Percentiles rank a stretch among this genome's conserved stretches.
Evolutionary conservation across 1,140 invertebrate genomes (phyloP).

Genomic region (Aphaenogaster rudis): DNA sequence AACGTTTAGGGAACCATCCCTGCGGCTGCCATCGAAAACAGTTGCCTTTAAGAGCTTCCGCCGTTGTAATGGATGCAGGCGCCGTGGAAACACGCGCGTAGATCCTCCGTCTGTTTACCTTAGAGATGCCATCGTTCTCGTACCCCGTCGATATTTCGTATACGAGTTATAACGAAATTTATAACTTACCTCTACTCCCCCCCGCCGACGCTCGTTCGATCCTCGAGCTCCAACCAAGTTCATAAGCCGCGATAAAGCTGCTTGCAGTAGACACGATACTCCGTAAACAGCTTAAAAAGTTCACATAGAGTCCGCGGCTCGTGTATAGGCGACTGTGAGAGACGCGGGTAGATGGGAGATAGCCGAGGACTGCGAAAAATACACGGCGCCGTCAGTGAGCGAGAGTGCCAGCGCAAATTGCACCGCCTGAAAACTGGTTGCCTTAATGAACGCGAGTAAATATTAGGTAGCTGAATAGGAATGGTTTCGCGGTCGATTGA

Average conservation of each 20-base stretch:
- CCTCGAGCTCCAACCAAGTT: slow-evolving; percentile 59
- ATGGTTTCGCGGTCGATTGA: slow-evolving; percentile 19
- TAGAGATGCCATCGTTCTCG: slow-evolving; percentile 6
- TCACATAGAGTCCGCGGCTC: slow-evolving; percentile 25
- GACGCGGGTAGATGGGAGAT: slow-evolving; percentile 29
- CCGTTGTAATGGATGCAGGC: slow-evolving; percentile 44
- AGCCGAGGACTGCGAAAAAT: slow-evolving; percentile 27
- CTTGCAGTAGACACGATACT: slow-evolving; percentile 55
- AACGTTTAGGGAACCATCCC: slow-evolving; percentile 8
- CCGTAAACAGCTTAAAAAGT: slow-evolving; percentile 68
- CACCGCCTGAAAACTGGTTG: slow-evolving; percentile 31
- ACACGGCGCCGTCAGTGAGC: background rate
- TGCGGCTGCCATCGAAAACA: slow-evolving; percentile 4
- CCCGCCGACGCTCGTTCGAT: background rate
- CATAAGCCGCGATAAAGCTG: slow-evolving; percentile 62
- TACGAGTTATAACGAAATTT: slow-evolving; percentile 63
- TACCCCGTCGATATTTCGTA: slow-evolving; percentile 39
- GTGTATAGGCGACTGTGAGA: slow-evolving; percentile 2
- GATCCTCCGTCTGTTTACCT: slow-evolving; percentile 46
- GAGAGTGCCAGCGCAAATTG: slow-evolving; percentile 5
- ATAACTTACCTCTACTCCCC: slow-evolving; percentile 37
- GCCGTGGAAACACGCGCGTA: background rate
- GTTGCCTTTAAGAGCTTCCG: slow-evolving; percentile 25
- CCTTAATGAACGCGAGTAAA: slow-evolving; percentile 55
- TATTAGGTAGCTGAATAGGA: slow-evolving; percentile 33